phyloP scores from a whole-genome alignment of 2,797 vertebrate genomes.

The Sebastes variabilis region DNA sequence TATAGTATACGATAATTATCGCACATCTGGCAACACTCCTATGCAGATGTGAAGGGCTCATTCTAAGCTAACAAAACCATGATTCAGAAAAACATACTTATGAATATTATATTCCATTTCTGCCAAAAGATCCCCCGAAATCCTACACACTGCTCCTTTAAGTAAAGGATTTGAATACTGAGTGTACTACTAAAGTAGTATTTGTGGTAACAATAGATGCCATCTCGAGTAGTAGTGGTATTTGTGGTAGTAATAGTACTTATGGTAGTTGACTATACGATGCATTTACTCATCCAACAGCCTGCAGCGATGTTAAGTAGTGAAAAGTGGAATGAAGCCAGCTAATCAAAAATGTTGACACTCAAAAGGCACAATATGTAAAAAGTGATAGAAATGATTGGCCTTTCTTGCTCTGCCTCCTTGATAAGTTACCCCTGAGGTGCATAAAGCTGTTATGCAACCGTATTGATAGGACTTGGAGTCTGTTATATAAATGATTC shows the following conservation, averaged over 20 bases:
- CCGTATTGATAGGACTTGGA: slow-evolving; percentile 10
- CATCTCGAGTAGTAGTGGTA: background rate
- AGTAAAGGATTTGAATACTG: too few species aligned
- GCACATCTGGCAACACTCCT: too few species aligned
- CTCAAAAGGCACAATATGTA: slow-evolving; percentile 9
- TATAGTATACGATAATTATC: too few species aligned
- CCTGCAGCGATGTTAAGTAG: background rate
- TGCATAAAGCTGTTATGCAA: slow-evolving; percentile 18
- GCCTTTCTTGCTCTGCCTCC: background rate
- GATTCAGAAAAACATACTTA: background rate
- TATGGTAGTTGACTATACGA: background rate
- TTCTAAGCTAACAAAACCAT: background rate
- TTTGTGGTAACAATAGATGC: background rate
- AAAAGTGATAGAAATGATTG: slow-evolving; percentile 28
- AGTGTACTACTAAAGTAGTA: background rate
- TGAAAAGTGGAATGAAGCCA: slow-evolving; percentile 12
- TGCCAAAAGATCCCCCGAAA: background rate
- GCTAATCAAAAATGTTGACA: slow-evolving; percentile 14
- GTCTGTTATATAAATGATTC: slow-evolving; percentile 14
- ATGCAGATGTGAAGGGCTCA: background rate
- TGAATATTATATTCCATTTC: background rate
- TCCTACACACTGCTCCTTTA: background rate
- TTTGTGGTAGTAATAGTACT: background rate
- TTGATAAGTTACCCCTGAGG: slow-evolving; percentile 17
- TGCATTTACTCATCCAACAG: background rate